Evolutionary conservation across 2,888 invertebrate genomes (phyloP), one percentile per base, ranked within the genome.

Genomic region (Nomada fabriciana): DNA sequence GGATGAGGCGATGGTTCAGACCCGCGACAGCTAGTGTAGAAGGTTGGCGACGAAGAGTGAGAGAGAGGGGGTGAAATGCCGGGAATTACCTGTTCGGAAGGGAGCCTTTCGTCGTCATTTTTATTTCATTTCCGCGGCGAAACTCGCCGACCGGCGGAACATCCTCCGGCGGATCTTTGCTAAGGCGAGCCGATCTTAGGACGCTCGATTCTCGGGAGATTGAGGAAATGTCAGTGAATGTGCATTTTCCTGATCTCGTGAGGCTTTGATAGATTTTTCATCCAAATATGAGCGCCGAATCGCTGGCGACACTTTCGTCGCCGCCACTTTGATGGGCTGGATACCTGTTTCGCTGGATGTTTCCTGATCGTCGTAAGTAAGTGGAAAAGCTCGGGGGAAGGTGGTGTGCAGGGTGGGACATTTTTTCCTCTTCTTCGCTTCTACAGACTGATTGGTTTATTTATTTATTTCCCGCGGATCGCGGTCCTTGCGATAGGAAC

Each of bases 1-100:
- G 78, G 75, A 72, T 53, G 80, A 76, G 73, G 53, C 60, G 72
- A 78, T 59, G 80, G 64, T 20, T 70, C 36, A n/a, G 71, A 68
- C 59, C 53, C 64, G 72, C 72, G 76, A 60, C 29, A 23, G 74
- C 64, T 64, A 29, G 72, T 67, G 72, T 55, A 65, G 86, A 65
- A 76, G 67, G 74, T 71, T 50, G 15, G 50, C 3, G n/a, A 53
- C n/a, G 20, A 50, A 50, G 20, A 20, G 53, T 20, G 53, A 63
- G 65, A 69, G 84, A 78, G 20, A 86, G 87, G 87, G 85, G 87
- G 82, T 78, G 87, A 89, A 91, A 91, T 89, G 84, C 88, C 87
- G 86, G 82, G 90, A 92, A 92, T 92, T 93, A 92, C 91, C 93
- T 91, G 92, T 90, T 91, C 91, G 90, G 89, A 91, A 92, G 90